These are phyloP conservation scores for Lutjanus argentimaculatus DNA, from an alignment of 2,797 vertebrate genomes.

Conservation along the genomic window DNA sequence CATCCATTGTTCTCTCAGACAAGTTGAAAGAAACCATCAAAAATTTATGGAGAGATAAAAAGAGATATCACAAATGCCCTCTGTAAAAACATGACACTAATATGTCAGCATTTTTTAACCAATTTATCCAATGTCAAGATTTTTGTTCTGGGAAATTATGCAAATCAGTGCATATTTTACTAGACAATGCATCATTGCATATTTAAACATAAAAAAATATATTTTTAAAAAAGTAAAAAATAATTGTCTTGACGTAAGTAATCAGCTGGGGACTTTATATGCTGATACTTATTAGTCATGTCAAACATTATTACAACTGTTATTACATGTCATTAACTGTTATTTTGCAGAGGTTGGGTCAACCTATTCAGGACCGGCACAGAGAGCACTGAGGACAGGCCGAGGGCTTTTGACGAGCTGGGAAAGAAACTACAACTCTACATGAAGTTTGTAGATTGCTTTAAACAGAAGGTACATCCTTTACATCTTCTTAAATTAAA, in stretches of 20 bases:
- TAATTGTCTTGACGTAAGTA: background rate
- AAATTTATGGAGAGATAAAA: no score
- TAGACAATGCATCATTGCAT: no score
- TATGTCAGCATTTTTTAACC: no score
- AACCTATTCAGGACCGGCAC: conserved; percentile 93
- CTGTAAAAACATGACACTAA: no score
- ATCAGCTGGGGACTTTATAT: no score
- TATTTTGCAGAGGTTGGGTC: conserved; percentile 89
- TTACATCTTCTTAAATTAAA: background rate
- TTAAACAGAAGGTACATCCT: conserved; percentile 91
- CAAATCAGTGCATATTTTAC: no score
- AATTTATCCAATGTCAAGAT: background rate
- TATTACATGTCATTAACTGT: background rate
- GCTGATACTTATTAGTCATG: no score
- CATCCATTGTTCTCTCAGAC: no score
- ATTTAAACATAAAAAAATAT: no score
- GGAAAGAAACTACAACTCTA: conserved; percentile 94
- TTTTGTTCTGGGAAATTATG: background rate
- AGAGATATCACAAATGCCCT: no score
- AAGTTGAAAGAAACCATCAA: no score
- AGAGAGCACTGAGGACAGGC: conserved; percentile 94
- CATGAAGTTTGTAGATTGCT: conserved; percentile 94
- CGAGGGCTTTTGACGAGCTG: conserved; percentile 93
- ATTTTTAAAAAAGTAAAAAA: background rate
- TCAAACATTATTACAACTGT: background rate